Evolutionary conservation across 1,140 invertebrate species (phyloP), one percentile per base, ranked within the genome.

Genomic region (Zaprionus capensis): DNA sequence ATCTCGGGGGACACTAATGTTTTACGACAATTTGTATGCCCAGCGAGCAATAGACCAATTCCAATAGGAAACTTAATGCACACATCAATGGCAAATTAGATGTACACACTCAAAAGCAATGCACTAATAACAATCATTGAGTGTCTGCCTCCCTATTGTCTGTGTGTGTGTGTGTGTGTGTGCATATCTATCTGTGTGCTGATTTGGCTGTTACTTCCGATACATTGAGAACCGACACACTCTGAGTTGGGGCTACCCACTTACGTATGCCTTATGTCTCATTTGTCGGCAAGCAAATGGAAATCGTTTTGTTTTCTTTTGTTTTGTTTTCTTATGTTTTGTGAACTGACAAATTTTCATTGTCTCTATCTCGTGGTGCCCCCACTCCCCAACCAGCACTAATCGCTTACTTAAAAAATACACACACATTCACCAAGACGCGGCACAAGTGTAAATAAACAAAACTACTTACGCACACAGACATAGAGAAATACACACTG

Each of bases 71-170:
- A 88, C 78, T 90, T 88, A 88, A 88, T 88, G 84, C 70, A 88
- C 84, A 88, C 85, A 90, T 88, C 85, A 88, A 88, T 88, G 75
- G 85, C 81, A 90, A 88, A 88, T 90, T 88, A 88, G 84, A 90
- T 88, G 69, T 76, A 76, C 68, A 71, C 79, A 88, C 84, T 88
- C 85, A 64, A 81, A 76, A 75, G 78, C 81, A 88, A 88, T 82
- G 79, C 78, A 88, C 84, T 88, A 88, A 90, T 90, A 88, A 88
- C 85, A 88, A 88, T 90, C 84, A 88, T 88, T 83, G 85, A 77
- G 81, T 73, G 69, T 26, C 24, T 68, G 68, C 63, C 44, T 59
- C 36, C 34, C 34, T 26, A 57, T 57, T 61, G 12, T 41, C 22
- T 65, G 46, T 46, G 17, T 53, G 7, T 41, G 11, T 74, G 41